A percentile compares a stretch with the other conserved stretches of the same genome.
These are phyloP conservation scores for Aphidius colemani DNA, from an alignment of 2,888 invertebrate genomes.

Conservation along the genomic window DNA sequence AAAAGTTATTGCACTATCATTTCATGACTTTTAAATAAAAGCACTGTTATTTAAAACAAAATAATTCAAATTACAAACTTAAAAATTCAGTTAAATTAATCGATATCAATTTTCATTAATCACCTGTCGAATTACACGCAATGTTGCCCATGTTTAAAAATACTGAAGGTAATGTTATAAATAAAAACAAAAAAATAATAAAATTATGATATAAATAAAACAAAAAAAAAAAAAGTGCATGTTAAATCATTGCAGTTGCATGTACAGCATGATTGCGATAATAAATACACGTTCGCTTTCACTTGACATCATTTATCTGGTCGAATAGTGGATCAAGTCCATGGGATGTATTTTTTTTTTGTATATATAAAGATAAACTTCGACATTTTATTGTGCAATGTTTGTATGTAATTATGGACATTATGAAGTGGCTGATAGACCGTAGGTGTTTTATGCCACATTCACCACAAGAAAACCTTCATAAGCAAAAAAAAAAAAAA, in stretches of 20 bases:
- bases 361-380: conserved; percentile 12
- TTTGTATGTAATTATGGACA: conserved; percentile 28
- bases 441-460: conserved; percentile 22
- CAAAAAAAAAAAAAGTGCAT: conserved; percentile 10
- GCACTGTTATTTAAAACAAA: neutral
- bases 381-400: conserved; percentile 22
- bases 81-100: no score
- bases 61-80: neutral
- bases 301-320: conserved; percentile 30
- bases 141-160: no score
- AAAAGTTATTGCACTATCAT: no score
- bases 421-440: conserved; percentile 20
- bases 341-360: conserved; percentile 24
- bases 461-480: conserved; percentile 28
- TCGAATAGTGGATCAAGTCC: conserved; percentile 34
- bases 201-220: no score
- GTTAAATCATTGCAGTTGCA: no score
- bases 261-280: conserved; percentile 18
- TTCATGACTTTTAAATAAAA: no score
- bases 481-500: neutral
- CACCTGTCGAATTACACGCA: no score
- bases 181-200: no score
- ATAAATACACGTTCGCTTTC: conserved; percentile 27
- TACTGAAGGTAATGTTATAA: no score
- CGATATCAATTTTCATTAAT: no score